Conservation (phyloP, 2,888 invertebrate species). For the Psococerastis gibbosa region DNA sequence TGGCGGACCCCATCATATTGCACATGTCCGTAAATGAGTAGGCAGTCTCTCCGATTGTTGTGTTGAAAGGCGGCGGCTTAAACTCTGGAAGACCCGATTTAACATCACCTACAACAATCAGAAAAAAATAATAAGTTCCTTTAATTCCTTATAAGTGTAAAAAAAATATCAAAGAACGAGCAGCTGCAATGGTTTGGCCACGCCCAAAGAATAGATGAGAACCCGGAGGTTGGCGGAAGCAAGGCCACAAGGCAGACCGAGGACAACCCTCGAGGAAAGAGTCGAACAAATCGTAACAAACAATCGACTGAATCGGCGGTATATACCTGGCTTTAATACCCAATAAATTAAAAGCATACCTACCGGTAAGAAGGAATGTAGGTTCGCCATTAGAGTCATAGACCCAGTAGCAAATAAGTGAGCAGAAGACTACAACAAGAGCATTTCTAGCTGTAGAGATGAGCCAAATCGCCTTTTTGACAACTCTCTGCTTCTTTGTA, state of each 20-base stretch:
- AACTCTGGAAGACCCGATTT: slow-evolving; percentile 54
- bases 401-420: slow-evolving; percentile 42
- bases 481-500: slow-evolving; percentile 24
- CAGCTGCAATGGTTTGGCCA: too few species aligned
- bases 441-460: slow-evolving; percentile 69
- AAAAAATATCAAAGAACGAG: too few species aligned
- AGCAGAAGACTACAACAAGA: slow-evolving; percentile 55
- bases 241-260: too few species aligned
- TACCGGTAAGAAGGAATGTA: slow-evolving; percentile 54
- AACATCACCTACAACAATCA: slow-evolving; percentile 20
- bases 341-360: slow-evolving; percentile 7
- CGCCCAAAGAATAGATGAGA: too few species aligned
- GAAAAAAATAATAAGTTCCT: slow-evolving; percentile 9
- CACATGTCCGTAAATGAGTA: slow-evolving; percentile 48
- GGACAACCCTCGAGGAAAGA: too few species aligned
- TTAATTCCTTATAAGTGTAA: background rate
- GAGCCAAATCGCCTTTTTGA: slow-evolving; percentile 50
- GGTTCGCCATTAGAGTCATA: slow-evolving; percentile 31
- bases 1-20: slow-evolving; percentile 63
- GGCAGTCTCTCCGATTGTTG: slow-evolving; percentile 35
- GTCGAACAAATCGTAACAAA: too few species aligned
- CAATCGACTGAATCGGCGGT: too few species aligned
- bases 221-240: too few species aligned
- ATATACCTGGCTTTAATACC: too few species aligned
- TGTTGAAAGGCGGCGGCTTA: slow-evolving; percentile 49